A percentile compares a stretch with the other conserved stretches of the same genome.
phyloP scores from a whole-genome alignment of 2,113 vertebrate species.

The Zosterops pallidus region DNA sequence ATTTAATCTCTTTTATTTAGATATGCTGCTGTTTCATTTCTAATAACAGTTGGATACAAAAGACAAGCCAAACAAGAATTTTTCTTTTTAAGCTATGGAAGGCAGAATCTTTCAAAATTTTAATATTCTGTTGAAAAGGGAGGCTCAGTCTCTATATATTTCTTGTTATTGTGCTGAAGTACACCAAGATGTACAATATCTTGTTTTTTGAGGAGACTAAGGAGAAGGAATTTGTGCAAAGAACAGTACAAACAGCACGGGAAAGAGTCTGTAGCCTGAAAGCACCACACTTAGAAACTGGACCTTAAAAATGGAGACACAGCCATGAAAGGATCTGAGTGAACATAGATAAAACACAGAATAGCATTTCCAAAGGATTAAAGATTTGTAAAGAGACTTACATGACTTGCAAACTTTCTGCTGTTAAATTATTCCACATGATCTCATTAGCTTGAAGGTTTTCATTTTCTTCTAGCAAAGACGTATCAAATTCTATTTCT shows the following conservation, averaged over 20 bases:
- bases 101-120: neutral
- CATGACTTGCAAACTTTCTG: constrained; percentile 89
- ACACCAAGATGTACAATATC: neutral
- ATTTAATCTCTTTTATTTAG: neutral
- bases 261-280: neutral
- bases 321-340: neutral
- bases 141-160: neutral
- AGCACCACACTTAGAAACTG: neutral
- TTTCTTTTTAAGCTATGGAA: neutral
- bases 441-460: constrained; percentile 93
- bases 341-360: neutral
- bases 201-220: neutral
- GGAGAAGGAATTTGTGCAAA: neutral
- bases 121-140: neutral
- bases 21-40: neutral
- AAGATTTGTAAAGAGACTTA: constrained; percentile 75
- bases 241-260: neutral
- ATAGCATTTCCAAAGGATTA: neutral
- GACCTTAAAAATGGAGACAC: neutral
- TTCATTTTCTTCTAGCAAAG: constrained; percentile 91
- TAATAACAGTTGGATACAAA: neutral
- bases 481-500: constrained; percentile 87
- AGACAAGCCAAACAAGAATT: neutral
- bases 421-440: constrained; percentile 96
- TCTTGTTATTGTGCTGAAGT: neutral